These are phyloP conservation scores for Amyelois transitella DNA, from an alignment of 1,140 invertebrate genomes.

Conservation along the genomic window DNA sequence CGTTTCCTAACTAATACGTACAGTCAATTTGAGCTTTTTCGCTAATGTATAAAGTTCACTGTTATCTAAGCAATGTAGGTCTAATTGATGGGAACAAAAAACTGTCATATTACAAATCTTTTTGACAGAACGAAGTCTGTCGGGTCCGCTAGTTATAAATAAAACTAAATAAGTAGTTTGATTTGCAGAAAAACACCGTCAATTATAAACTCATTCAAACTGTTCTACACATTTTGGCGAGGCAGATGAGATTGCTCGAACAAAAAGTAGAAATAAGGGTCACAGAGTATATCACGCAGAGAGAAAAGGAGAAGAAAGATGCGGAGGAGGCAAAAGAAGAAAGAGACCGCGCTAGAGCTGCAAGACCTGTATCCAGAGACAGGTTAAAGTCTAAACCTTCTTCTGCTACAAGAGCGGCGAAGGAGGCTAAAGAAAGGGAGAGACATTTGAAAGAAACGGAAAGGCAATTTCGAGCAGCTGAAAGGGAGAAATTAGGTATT, in stretches of 20 bases:
- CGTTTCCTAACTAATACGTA: too few species aligned
- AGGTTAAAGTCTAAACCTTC: too few species aligned
- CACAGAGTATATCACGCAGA: conserved; percentile 6
- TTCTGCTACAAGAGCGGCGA: too few species aligned
- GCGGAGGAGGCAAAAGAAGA: not conserved
- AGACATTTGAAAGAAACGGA: not conserved
- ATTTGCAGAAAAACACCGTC: conserved; percentile 38
- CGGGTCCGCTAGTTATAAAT: not conserved
- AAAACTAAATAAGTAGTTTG: not conserved
- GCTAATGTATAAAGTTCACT: too few species aligned
- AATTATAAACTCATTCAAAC: conserved; percentile 53
- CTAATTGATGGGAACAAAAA: too few species aligned
- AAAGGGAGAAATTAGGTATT: not conserved
- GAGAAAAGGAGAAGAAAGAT: not conserved
- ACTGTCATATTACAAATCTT: too few species aligned
- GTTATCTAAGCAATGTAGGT: too few species aligned
- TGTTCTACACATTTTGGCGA: conserved; percentile 48
- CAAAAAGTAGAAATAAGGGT: conserved; percentile 43
- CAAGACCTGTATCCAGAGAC: too few species aligned
- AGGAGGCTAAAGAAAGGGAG: not conserved
- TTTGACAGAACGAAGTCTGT: not conserved
- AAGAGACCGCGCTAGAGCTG: not conserved
- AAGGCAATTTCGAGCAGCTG: not conserved
- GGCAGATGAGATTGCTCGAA: conserved; percentile 50
- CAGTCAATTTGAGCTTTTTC: too few species aligned